Conservation (phyloP, 2,888 invertebrate species). For the Azorinus chamasolen region DNA sequence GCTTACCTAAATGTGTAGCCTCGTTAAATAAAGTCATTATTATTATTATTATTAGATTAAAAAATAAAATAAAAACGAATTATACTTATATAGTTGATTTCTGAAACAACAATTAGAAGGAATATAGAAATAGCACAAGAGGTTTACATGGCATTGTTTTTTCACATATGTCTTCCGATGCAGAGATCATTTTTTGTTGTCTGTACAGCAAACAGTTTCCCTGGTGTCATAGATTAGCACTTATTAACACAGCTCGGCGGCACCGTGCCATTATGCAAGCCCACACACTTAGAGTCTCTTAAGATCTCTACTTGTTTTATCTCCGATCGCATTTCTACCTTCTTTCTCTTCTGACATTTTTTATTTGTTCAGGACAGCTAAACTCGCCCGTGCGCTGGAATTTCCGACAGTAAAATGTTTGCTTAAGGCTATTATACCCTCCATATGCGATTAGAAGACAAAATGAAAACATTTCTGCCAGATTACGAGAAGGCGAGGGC, state of each 20-base stretch:
- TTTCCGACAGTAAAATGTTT: constrained; percentile 66
- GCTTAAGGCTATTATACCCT: constrained; percentile 48
- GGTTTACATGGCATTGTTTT: too few species aligned
- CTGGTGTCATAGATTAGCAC: not conserved
- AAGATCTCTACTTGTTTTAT: constrained; percentile 50
- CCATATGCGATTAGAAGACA: constrained; percentile 56
- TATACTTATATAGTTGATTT: too few species aligned
- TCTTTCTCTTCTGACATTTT: constrained; percentile 51
- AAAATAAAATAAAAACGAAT: too few species aligned
- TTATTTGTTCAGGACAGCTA: constrained; percentile 63
- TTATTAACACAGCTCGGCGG: not conserved
- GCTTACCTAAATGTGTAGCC: too few species aligned
- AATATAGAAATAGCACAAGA: too few species aligned
- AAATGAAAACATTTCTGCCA: constrained; percentile 55
- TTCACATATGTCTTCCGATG: too few species aligned
- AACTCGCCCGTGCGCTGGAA: constrained; percentile 44
- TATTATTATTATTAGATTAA: too few species aligned
- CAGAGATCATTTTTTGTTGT: too few species aligned
- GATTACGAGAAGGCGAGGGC: constrained; percentile 22
- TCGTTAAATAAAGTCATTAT: too few species aligned
- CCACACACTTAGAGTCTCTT: constrained; percentile 53
- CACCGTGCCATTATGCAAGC: constrained; percentile 25
- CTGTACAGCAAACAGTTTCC: not conserved
- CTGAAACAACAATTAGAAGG: too few species aligned
- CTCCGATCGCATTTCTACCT: constrained; percentile 56